Conservation (phyloP, 2,888 invertebrate species). For the Eupithecia insigniata region DNA sequence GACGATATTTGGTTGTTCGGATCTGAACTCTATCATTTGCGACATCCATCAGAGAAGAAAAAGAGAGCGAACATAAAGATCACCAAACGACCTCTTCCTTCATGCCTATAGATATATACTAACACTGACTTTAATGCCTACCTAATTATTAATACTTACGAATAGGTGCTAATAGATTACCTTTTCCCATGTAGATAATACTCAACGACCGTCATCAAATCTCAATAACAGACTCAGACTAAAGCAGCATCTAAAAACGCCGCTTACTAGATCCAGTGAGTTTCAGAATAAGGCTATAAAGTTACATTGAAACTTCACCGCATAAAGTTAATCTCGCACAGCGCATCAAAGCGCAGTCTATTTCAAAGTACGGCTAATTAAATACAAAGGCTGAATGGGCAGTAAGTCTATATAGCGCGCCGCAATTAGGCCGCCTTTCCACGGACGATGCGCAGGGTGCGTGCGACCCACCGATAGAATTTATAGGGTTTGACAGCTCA, state of each 20-base stretch:
- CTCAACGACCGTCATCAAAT: not conserved
- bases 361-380: conserved; percentile 36
- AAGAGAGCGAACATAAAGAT: not conserved
- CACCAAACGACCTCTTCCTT: not conserved
- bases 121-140: not conserved
- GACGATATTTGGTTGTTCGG: not conserved
- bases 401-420: conserved; percentile 32
- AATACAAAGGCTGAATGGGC: conserved; percentile 33
- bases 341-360: conserved; percentile 28
- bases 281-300: conserved; percentile 9
- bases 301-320: conserved; percentile 24
- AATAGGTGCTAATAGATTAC: not conserved
- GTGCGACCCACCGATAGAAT: not conserved
- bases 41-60: not conserved
- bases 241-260: not conserved
- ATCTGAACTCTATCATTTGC: not conserved
- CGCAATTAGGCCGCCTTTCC: conserved; percentile 11
- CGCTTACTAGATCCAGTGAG: not conserved
- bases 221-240: not conserved
- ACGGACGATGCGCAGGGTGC: not conserved
- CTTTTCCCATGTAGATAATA: not conserved
- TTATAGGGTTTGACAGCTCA: conserved; percentile 2
- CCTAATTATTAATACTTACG: not conserved
- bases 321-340: conserved; percentile 17
- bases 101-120: too few species aligned